These are phyloP conservation scores for Entomobrya proxima DNA, from an alignment of 2,888 invertebrate species.

Conservation along the genomic window DNA sequence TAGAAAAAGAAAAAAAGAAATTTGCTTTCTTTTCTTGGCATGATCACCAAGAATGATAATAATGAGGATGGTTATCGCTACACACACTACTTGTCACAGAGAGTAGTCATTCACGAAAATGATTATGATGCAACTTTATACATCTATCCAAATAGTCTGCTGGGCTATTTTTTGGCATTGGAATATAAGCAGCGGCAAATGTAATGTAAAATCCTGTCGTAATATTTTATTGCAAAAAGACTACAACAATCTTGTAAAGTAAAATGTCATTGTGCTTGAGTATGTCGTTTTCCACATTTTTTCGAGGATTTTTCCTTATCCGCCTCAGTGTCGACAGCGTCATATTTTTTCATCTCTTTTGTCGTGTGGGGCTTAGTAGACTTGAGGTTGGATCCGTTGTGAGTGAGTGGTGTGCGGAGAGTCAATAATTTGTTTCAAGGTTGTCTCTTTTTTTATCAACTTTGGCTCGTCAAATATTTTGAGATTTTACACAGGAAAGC, in stretches of 20 bases:
- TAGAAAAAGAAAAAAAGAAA: background rate
- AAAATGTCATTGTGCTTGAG: background rate
- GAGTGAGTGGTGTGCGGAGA: background rate
- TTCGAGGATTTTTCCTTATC: background rate
- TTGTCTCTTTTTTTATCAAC: slow-evolving; percentile 16
- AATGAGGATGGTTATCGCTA: slow-evolving; percentile 31
- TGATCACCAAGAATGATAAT: slow-evolving; percentile 17
- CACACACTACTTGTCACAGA: background rate
- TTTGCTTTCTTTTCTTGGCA: slow-evolving; percentile 7
- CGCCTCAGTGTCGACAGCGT: background rate
- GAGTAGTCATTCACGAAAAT: slow-evolving; percentile 39
- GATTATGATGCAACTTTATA: background rate
- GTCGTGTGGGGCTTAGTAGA: background rate
- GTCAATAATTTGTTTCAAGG: slow-evolving; percentile 62
- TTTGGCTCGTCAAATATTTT: too few relatives aligned
- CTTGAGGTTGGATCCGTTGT: background rate
- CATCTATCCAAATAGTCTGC: background rate
- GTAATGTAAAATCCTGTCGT: background rate
- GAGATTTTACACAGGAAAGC: too few relatives aligned
- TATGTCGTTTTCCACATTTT: background rate
- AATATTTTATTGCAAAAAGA: background rate
- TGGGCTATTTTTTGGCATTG: background rate
- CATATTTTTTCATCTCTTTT: background rate
- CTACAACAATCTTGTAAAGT: background rate
- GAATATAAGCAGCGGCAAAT: background rate